phyloP scores from a whole-genome alignment of 2,888 invertebrate species.

The Alcis repandata region DNA sequence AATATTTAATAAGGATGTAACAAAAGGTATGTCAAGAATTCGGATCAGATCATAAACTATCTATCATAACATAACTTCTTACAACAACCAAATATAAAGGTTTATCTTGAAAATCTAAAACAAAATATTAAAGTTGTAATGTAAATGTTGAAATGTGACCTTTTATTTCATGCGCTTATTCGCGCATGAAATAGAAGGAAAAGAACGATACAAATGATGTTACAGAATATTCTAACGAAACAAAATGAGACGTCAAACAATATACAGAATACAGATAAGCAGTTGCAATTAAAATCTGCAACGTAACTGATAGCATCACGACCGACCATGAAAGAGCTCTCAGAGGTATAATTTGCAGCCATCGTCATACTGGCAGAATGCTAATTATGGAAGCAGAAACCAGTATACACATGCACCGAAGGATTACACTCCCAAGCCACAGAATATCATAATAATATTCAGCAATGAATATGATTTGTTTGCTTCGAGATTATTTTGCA shows the following conservation, averaged over 20 bases:
- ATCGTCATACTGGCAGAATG: conserved; percentile 33
- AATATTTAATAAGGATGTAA: too few species aligned
- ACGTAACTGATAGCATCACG: conserved; percentile 26
- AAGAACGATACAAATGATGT: neutral
- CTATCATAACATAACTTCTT: too few species aligned
- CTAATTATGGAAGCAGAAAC: conserved; percentile 29
- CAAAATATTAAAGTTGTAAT: too few species aligned
- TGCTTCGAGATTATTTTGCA: conserved; percentile 33
- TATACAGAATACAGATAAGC: conserved; percentile 3
- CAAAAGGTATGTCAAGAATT: neutral
- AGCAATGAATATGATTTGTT: conserved; percentile 31
- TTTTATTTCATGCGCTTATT: too few species aligned
- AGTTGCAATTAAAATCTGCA: conserved; percentile 27
- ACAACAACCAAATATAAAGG: neutral
- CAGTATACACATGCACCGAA: conserved; percentile 12
- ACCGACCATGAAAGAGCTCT: conserved; percentile 32
- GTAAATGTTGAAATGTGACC: neutral
- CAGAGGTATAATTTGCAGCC: conserved; percentile 36
- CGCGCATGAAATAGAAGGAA: neutral
- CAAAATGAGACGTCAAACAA: neutral
- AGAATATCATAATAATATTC: neutral
- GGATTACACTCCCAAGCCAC: conserved; percentile 16
- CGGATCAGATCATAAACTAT: neutral
- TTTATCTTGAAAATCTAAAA: neutral
- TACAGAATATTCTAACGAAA: neutral